phyloP scores from a whole-genome alignment of 2,797 vertebrate genomes.

The Lacerta bilineata region DNA sequence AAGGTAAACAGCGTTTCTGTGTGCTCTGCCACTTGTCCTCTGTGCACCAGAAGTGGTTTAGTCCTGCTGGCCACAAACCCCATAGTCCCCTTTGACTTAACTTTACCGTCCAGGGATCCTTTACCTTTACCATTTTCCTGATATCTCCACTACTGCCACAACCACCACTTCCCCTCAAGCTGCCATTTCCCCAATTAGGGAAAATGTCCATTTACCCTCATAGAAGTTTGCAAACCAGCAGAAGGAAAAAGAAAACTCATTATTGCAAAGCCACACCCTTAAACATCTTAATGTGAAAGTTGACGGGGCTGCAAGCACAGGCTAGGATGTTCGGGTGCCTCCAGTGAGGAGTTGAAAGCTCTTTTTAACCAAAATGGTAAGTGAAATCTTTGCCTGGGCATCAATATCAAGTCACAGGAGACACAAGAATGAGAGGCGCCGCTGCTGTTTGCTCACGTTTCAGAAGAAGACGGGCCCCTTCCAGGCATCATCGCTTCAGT shows the following conservation, averaged over 20 bases:
- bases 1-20: too few relatives aligned
- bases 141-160: not conserved
- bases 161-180: not conserved
- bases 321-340: not conserved
- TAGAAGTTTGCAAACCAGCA: not conserved
- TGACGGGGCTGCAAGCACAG: not conserved
- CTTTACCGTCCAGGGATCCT: too few relatives aligned
- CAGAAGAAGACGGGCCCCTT: conserved; percentile 37
- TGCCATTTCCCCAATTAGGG: not conserved
- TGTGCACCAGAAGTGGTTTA: too few relatives aligned
- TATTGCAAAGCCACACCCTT: too few relatives aligned
- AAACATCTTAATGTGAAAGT: not conserved
- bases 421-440: conserved; percentile 38
- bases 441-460: conserved; percentile 58
- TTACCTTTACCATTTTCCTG: not conserved
- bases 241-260: not conserved
- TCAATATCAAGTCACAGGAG: conserved; percentile 35
- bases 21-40: too few relatives aligned
- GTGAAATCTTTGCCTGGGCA: not conserved
- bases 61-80: too few relatives aligned
- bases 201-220: not conserved
- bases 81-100: too few relatives aligned
- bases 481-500: conserved; percentile 15
- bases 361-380: not conserved
- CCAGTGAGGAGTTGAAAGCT: not conserved